A percentile compares a stretch with the other conserved stretches of the same genome.
Evolutionary conservation across 2,888 invertebrate genomes (phyloP).

Genomic region (Pristionchus entomophagus): DNA sequence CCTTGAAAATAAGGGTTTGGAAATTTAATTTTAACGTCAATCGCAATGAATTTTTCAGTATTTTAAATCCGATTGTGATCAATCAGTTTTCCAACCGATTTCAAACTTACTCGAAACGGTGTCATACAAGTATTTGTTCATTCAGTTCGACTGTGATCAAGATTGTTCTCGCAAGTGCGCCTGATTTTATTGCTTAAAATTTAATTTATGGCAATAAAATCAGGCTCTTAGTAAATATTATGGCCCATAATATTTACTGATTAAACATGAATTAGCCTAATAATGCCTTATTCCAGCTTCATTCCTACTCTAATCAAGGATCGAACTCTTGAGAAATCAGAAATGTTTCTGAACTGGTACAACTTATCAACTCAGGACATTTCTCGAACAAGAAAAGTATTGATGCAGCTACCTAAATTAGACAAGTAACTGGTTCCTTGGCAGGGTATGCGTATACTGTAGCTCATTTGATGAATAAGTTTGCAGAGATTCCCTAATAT

Average conservation of each 20-base stretch:
- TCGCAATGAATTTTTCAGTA: not conserved
- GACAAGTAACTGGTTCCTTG: not conserved
- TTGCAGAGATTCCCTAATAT: no score
- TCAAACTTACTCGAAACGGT: not conserved
- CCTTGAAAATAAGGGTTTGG: not conserved
- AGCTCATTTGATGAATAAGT: not conserved
- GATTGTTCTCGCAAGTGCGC: not conserved
- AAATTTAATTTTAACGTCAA: not conserved
- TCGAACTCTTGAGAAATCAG: not conserved
- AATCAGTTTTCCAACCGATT: not conserved
- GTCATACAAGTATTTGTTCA: not conserved
- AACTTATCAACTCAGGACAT: not conserved
- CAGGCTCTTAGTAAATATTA: no score
- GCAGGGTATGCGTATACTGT: no score
- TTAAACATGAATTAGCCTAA: no score
- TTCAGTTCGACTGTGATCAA: not conserved
- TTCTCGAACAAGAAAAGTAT: not conserved
- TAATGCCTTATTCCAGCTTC: not conserved
- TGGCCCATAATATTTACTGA: no score
- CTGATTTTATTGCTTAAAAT: no score
- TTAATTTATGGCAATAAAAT: no score
- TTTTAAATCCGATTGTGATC: not conserved
- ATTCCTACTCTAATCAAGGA: not conserved
- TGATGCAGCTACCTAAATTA: not conserved
- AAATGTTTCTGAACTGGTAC: not conserved